These are phyloP conservation scores for Ranitomeya variabilis DNA, from an alignment of 2,113 vertebrate genomes.

Conservation along the genomic window DNA sequence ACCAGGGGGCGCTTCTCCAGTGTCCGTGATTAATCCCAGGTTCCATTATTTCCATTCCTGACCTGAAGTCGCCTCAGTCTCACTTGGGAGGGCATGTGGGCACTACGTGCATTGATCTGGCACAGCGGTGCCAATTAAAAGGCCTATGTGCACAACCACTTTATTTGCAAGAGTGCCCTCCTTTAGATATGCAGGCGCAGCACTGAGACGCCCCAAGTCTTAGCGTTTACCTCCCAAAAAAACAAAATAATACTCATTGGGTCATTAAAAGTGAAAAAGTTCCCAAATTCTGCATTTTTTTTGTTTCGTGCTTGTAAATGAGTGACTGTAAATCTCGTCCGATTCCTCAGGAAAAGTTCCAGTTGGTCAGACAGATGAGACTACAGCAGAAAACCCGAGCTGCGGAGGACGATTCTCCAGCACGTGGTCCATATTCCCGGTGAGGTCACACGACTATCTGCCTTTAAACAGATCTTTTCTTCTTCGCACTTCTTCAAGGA, in stretches of 20 bases:
- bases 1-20: neutral
- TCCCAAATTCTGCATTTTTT: neutral
- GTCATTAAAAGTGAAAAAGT: neutral
- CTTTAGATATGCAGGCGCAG: no score
- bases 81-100: neutral
- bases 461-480: conserved; percentile 88
- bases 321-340: neutral
- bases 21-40: neutral
- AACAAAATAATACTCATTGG: neutral
- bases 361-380: neutral
- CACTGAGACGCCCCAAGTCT: neutral
- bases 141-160: neutral
- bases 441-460: conserved; percentile 61
- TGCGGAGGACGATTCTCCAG: neutral
- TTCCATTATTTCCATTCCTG: neutral
- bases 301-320: neutral
- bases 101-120: neutral
- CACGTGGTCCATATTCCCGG: neutral
- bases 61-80: neutral
- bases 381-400: neutral
- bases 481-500: conserved; percentile 86
- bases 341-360: neutral
- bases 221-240: neutral
- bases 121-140: neutral
- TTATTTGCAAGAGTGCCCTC: neutral